Evolutionary conservation across 2,797 vertebrate species (phyloP), one percentile per base, ranked within the genome.

Genomic region (Acipenser ruthenus): DNA sequence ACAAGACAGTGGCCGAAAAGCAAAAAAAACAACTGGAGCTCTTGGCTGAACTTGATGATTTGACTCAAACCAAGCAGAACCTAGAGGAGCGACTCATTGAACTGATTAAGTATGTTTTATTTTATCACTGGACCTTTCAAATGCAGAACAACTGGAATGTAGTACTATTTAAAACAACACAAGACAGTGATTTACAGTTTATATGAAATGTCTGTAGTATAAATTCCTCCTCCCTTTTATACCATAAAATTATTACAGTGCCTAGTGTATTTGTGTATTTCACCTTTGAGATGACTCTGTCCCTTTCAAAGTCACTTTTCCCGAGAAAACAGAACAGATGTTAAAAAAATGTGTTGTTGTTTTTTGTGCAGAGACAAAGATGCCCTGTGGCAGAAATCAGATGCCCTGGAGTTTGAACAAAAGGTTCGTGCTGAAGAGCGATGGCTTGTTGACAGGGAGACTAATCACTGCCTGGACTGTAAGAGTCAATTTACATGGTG

Each of bases 41-140:
- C 82, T 72, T 87, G 0, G 91, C 94, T 6, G 93, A 98, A 78
- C 81, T 98, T 6, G 93, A 97, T 18, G 95, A 99, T 78, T 89
- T 99, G 67, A 88, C 86, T 47, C 88, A 83, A 79, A 97, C 93
- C 71, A 99, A 96, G 80, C 80, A 70, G 59, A 92, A 86, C 78
- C 89, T 98, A 1, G 95, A 96, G 75, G 96, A 98, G 72, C 90
- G 95, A 10, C 90, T 99, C 71, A 95, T 99, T 13, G 94, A 99
- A 80, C 91, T 99, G 50, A 93, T 99, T 77, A 90, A 88, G 96
- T 96, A 82, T 37, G 81, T 69, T 8, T 18, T 55, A 7, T 37
- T 37, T 37, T 37, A 37, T 37, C 37, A 37, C 37, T 37, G 37
- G 37, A 37, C 37, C 37, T 37, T 37, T 37, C 37, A 37, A 37